A percentile compares a stretch with the other conserved stretches of the same genome.
phyloP scores from a whole-genome alignment of 1,140 invertebrate genomes.

The Lutraria rhynchaena region DNA sequence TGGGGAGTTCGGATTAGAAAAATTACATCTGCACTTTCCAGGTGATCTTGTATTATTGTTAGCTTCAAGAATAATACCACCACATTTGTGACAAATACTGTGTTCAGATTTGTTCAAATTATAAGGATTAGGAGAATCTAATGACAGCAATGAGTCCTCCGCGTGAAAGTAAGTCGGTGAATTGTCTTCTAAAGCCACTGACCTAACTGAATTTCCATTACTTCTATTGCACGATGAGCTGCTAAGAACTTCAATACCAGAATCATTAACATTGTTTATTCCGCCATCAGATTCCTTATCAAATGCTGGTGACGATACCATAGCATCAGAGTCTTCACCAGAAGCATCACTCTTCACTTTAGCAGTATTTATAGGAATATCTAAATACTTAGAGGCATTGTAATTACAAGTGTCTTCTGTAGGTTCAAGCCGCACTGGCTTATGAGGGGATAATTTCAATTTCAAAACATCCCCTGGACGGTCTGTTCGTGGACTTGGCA shows the following conservation, averaged over 20 bases:
- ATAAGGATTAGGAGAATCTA: slow-evolving; percentile 41
- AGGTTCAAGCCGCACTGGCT: slow-evolving; percentile 31
- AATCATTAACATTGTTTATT: slow-evolving; percentile 54
- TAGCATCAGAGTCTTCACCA: slow-evolving; percentile 19
- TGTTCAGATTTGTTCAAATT: slow-evolving; percentile 38
- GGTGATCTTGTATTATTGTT: slow-evolving; percentile 54
- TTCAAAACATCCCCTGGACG: slow-evolving; percentile 37
- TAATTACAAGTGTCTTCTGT: slow-evolving; percentile 5
- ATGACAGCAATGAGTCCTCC: slow-evolving; percentile 43
- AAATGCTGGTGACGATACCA: slow-evolving; percentile 36
- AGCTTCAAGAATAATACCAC: slow-evolving; percentile 39
- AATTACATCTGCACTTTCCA: slow-evolving; percentile 44
- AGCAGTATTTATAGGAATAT: slow-evolving; percentile 1
- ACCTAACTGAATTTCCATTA: slow-evolving; percentile 56
- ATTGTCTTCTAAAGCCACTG: slow-evolving; percentile 46
- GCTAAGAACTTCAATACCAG: slow-evolving; percentile 53
- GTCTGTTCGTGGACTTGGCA: slow-evolving; percentile 48
- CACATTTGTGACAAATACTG: slow-evolving; percentile 54
- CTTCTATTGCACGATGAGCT: slow-evolving; percentile 56
- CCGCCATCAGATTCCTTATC: slow-evolving; percentile 33
- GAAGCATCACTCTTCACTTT: slow-evolving; percentile 13
- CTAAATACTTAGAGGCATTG: slow-evolving; percentile 31
- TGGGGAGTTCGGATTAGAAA: slow-evolving; percentile 43
- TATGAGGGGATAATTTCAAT: slow-evolving; percentile 54
- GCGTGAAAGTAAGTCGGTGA: slow-evolving; percentile 55